Percentiles rank a stretch among this genome's conserved stretches.
phyloP scores from a whole-genome alignment of 1,140 invertebrate genomes.

The Ceratitis capitata region DNA sequence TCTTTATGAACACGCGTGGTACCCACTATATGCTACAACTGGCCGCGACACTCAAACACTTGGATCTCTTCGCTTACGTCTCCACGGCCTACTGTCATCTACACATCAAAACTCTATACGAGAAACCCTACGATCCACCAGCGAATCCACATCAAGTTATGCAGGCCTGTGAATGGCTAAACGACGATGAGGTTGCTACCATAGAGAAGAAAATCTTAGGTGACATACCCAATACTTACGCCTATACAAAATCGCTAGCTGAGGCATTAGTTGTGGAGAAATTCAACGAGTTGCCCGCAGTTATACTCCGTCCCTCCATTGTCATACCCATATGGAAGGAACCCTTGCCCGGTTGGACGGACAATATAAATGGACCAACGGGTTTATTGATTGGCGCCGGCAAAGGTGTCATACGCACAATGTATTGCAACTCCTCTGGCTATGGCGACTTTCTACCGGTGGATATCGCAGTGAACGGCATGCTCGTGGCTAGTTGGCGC shows the following conservation, averaged over 20 bases:
- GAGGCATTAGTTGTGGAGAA: conserved; percentile 84
- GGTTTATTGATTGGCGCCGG: conserved; percentile 74
- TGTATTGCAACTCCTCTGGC: conserved; percentile 70
- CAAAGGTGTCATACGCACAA: conserved; percentile 78
- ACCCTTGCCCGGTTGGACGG: conserved; percentile 89
- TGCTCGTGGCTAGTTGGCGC: conserved; percentile 78
- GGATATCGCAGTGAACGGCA: conserved; percentile 80
- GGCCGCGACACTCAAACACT: conserved; percentile 78
- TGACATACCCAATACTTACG: conserved; percentile 89
- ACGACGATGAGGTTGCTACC: conserved; percentile 77
- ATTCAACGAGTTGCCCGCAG: conserved; percentile 78
- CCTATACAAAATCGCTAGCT: conserved; percentile 89
- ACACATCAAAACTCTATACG: conserved; percentile 73
- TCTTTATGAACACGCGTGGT: conserved; percentile 79
- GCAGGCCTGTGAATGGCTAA: conserved; percentile 87
- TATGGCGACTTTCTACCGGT: conserved; percentile 78
- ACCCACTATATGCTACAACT: conserved; percentile 79
- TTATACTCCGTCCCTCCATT: conserved; percentile 91
- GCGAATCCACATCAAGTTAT: conserved; percentile 90
- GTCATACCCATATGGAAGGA: conserved; percentile 85
- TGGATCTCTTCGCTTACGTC: conserved; percentile 72
- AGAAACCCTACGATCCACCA: conserved; percentile 84
- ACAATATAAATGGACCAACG: conserved; percentile 91
- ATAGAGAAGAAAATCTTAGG: conserved; percentile 75
- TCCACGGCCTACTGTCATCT: conserved; percentile 75